Conservation (phyloP, 2,797 vertebrate species). For the Streptopelia turtur region DNA sequence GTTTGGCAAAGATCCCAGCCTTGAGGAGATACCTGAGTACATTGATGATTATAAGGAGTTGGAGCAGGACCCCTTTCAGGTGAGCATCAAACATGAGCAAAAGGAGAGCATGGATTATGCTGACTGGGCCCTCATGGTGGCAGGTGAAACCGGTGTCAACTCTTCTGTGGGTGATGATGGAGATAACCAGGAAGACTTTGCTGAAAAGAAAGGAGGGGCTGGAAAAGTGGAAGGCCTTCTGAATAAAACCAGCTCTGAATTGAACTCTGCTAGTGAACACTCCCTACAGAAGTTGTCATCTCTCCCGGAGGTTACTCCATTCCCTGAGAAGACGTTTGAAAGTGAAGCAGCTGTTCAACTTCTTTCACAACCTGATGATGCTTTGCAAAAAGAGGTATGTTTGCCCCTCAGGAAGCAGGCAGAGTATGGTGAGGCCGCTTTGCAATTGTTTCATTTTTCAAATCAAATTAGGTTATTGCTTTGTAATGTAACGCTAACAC, state of each 20-base stretch:
- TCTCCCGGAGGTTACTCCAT: background rate
- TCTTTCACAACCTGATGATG: background rate
- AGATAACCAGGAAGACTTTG: constrained; percentile 9
- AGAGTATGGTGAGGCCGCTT: background rate
- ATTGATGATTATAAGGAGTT: constrained; percentile 76
- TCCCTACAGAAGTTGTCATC: background rate
- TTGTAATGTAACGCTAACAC: background rate
- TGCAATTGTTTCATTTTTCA: background rate
- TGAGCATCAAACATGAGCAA: constrained; percentile 54
- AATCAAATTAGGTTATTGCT: background rate
- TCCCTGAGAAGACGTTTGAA: background rate
- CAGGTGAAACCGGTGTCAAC: constrained; percentile 75
- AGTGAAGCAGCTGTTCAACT: constrained; percentile 12
- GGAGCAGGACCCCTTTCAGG: constrained; percentile 70
- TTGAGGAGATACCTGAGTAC: constrained; percentile 78
- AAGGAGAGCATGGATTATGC: constrained; percentile 56
- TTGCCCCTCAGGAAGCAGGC: background rate
- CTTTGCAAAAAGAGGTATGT: constrained; percentile 67
- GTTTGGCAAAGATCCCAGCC: constrained; percentile 70
- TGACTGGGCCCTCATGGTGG: constrained; percentile 70
- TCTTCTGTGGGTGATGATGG: constrained; percentile 65
- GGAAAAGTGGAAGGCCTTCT: background rate
- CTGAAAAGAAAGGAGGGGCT: background rate
- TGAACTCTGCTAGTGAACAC: background rate
- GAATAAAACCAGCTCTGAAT: constrained; percentile 20